Evolutionary conservation across 2,113 vertebrate genomes (phyloP), one percentile per base, ranked within the genome.

Genomic region (Tretioscincus oriximinensis): DNA sequence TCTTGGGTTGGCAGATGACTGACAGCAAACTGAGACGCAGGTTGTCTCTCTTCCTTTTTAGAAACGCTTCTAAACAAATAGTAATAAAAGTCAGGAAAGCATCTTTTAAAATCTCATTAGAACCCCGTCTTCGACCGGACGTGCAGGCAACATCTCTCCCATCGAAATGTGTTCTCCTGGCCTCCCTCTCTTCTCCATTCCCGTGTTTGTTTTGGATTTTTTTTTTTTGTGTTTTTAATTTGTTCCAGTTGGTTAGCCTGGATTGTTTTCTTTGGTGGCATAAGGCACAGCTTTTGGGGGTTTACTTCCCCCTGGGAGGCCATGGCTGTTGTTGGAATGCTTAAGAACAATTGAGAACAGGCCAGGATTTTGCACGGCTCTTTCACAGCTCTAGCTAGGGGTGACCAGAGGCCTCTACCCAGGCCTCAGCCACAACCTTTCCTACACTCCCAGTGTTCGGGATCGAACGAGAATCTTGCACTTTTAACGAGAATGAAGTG

Each of bases 1-100:
- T n/a, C 31, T 24, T 31, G 31, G 61, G 91, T 88, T 92, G 84
- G 88, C 91, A 92, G 90, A 91, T 92, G 90, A 90, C 90, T 76
- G 73, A 51, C 85, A 84, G 89, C 85, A 90, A 88, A 85, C 85
- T 83, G 78, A 73, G 80, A 81, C 74, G 84, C 7, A 22, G 76
- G 84, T 70, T 89, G 47, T 87, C 51, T 68, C 68, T 76, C 76
- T 78, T 69, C 86, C 4, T 18, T 18, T 18, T 18, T 5, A 12
- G 18, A 58, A 14, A 58, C 18, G 4, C 64, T 81, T n/a, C 82
- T 85, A 74, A 31, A 82, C 54, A 78, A 61, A 29, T 6, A 28
- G 21, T 14, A 80, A 78, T 24, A 64, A 80, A 68, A 41, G 2
- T 0, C 35, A 11, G 1, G 66, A 84, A 85, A 20, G 21, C 60